These are phyloP conservation scores for Myoxocephalus aenaeus DNA, from an alignment of 2,797 vertebrate species.

Conservation along the genomic window DNA sequence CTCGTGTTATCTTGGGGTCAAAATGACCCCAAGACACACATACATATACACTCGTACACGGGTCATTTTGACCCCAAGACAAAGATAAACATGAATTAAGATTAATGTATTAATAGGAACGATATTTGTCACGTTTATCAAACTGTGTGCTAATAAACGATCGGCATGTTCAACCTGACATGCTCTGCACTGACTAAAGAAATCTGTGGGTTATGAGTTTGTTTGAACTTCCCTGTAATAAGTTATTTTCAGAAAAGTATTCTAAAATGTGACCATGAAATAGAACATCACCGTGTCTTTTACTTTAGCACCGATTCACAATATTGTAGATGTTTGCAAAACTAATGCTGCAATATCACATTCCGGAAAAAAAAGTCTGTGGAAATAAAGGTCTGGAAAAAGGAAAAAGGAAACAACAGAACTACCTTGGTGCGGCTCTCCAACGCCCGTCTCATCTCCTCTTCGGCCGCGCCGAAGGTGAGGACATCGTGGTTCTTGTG, in stretches of 20 bases:
- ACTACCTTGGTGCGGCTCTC: conserved; percentile 71
- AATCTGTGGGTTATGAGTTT: background rate
- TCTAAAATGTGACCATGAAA: background rate
- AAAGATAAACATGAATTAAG: background rate
- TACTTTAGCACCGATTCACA: background rate
- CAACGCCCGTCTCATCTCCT: conserved; percentile 78
- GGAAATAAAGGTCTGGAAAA: background rate
- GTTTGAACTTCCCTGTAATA: background rate
- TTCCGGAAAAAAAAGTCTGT: background rate
- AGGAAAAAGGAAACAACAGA: background rate
- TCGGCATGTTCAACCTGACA: background rate
- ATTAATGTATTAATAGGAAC: background rate
- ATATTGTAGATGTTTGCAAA: background rate
- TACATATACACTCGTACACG: too few relatives aligned
- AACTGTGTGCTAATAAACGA: background rate
- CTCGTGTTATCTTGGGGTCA: too few relatives aligned
- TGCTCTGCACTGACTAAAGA: too few relatives aligned
- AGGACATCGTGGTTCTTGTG: conserved; percentile 82
- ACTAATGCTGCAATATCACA: background rate
- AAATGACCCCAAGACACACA: too few relatives aligned
- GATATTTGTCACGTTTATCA: background rate
- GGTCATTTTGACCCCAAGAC: too few relatives aligned
- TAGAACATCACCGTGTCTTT: background rate
- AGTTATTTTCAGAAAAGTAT: background rate
- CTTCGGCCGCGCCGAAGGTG: conserved; percentile 75